Base-by-base conservation (phyloP, 2,113 vertebrate genomes). In the Etia nguti region DNA sequence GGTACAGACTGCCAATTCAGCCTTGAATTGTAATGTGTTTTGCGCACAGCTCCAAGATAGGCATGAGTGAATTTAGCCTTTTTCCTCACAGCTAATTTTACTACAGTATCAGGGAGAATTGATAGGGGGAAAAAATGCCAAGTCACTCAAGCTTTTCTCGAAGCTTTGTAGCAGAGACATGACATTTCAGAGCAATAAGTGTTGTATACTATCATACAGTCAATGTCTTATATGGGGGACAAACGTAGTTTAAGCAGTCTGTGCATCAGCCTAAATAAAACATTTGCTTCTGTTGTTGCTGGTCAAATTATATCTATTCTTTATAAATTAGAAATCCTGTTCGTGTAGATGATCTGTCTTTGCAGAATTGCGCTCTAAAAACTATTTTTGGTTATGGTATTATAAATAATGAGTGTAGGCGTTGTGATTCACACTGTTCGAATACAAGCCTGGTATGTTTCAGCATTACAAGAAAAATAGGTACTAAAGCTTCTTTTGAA, bases 1-100 rank as follows among this genome's bases (percentile, higher is more conserved):
- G 83, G 15, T 79, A 48, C 81, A 20, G 73, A 75, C 81, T 52
- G 73, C 75, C 82, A 85, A 34, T 83, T 87, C 82, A 68, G 34
- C 84, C 75, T 86, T 85, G 88, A 90, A 91, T 68, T 83, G 54
- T 81, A 89, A 92, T 91, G 83, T 87, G 82, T 81, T 90, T 88
- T 82, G 50, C 81, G 62, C 83, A 55, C 34, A 56, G 81, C 73
- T 81, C 31, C 36, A 56, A 89, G 85, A 88, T 80, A 56, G 85
- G 85, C 87, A 86, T 88, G 85, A 86, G 83, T 80, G 83, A 62
- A 43, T 86, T 89, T 80, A 50, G 65, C 7, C 68, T 65, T 92
- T 89, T 90, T 36, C 43, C 38, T 62, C 34, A 22, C 46, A 46
- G 31, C 83, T 86, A 84, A 84, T 89, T 89, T 70, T 87, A 29